These are phyloP conservation scores for Festucalex cinctus DNA, from an alignment of 2,113 vertebrate genomes.

Conservation along the genomic window DNA sequence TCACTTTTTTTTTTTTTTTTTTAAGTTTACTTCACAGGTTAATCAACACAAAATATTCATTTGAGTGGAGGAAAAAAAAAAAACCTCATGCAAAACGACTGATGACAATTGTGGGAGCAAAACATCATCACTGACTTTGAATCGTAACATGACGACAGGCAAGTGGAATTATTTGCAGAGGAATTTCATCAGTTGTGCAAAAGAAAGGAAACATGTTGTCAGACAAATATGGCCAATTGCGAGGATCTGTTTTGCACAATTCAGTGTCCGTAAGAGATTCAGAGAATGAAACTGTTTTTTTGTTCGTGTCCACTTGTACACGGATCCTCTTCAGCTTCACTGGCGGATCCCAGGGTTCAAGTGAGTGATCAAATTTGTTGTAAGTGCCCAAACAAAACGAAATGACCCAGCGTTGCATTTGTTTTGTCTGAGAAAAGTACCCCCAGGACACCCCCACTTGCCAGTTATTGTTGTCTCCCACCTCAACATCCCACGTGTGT, in stretches of 20 bases:
- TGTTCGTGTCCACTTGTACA: background rate
- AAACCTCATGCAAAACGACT: no score
- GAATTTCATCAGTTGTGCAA: no score
- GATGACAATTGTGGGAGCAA: no score
- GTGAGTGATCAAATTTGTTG: background rate
- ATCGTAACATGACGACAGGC: no score
- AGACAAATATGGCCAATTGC: no score
- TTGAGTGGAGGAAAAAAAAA: no score
- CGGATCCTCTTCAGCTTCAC: background rate
- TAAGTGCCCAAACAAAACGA: background rate
- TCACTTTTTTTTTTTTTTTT: no score
- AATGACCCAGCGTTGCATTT: background rate
- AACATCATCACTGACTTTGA: no score
- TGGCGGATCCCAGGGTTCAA: background rate
- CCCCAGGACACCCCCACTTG: background rate
- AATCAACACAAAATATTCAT: no score
- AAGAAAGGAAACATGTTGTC: no score
- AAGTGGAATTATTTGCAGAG: no score
- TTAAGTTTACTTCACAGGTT: no score
- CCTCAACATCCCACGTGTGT: background rate
- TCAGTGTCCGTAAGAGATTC: background rate
- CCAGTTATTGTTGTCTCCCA: background rate
- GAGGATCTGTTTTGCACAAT: background rate
- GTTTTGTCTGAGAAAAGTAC: background rate
- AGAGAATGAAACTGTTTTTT: background rate